phyloP scores from a whole-genome alignment of 2,797 vertebrate genomes.

The Enteromius thamalakanensis region DNA sequence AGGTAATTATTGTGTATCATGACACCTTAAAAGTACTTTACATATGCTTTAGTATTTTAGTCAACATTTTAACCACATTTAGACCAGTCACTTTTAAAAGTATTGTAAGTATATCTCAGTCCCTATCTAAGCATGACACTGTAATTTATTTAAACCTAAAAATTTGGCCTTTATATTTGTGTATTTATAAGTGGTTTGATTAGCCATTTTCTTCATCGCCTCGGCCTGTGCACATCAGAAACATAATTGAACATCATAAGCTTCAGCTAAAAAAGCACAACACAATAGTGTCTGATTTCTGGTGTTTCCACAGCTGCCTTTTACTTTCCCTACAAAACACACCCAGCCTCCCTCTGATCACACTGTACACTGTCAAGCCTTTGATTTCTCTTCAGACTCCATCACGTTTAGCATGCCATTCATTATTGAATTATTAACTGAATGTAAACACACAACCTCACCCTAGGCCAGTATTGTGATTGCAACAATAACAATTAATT shows the following conservation, averaged over 20 bases:
- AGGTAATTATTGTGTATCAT: too few relatives aligned
- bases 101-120: too few relatives aligned
- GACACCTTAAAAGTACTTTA: too few relatives aligned
- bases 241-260: background rate
- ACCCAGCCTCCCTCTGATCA: background rate
- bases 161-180: background rate
- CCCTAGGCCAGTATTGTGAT: background rate
- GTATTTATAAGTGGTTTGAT: background rate
- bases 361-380: background rate
- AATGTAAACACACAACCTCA: constrained; percentile 7
- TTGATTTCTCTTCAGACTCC: background rate
- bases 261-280: background rate
- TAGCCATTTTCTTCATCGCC: background rate
- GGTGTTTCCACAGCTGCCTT: background rate
- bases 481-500: background rate
- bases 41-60: too few relatives aligned
- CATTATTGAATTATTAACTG: constrained; percentile 3
- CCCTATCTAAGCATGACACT: background rate
- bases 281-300: constrained; percentile 6
- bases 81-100: too few relatives aligned
- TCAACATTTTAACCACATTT: too few relatives aligned
- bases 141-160: background rate
- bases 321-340: background rate
- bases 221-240: background rate
- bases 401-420: background rate